These are phyloP conservation scores for Troides aeacus DNA, from an alignment of 2,888 invertebrate genomes.

Conservation along the genomic window DNA sequence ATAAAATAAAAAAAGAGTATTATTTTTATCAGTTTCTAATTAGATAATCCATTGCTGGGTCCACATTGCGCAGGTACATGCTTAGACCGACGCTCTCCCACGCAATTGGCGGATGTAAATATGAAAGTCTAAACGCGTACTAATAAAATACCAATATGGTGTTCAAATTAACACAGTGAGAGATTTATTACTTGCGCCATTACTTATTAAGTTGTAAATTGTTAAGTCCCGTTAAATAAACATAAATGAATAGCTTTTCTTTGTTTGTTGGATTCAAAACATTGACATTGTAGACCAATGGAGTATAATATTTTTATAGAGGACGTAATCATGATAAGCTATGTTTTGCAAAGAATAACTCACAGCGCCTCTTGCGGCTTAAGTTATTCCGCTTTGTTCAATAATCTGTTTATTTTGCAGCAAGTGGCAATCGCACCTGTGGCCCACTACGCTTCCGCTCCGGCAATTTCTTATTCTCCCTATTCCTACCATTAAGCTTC, in stretches of 20 bases:
- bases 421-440: conserved; percentile 48
- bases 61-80: not conserved
- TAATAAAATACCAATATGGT: conserved; percentile 28
- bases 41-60: not conserved
- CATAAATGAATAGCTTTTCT: not conserved
- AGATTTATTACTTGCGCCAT: conserved; percentile 19
- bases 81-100: conserved; percentile 14
- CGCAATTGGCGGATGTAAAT: conserved; percentile 8
- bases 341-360: not conserved
- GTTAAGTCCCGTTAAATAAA: not conserved
- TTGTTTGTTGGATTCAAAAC: not conserved
- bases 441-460: conserved; percentile 62
- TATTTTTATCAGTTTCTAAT: not conserved
- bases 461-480: conserved; percentile 58
- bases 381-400: conserved; percentile 9
- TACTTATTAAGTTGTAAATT: conserved; percentile 4
- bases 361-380: not conserved
- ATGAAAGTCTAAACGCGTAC: conserved; percentile 13
- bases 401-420: conserved; percentile 25
- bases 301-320: not conserved
- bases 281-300: not conserved
- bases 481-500: conserved; percentile 45
- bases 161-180: conserved; percentile 24
- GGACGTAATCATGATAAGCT: not conserved
- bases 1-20: too few relatives aligned